Base-by-base conservation (phyloP, 2,113 vertebrate genomes). In the Prunella fulvescens region DNA sequence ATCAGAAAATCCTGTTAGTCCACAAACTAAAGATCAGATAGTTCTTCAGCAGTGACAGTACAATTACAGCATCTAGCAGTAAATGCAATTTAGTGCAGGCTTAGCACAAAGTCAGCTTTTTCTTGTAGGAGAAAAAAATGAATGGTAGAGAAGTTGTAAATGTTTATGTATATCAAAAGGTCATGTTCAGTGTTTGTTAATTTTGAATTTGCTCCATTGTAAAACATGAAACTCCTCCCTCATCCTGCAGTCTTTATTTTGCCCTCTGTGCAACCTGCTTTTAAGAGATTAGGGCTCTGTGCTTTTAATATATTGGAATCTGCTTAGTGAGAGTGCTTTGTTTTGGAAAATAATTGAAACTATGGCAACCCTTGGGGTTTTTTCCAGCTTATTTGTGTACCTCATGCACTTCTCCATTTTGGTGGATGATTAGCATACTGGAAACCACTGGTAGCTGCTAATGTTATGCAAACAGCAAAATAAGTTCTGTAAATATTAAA, bases 1-100 rank as follows among this genome's bases (percentile, higher is more conserved):
- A 94, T 94, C 81, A 94, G 86, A 94, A 90, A 95, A 85, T 87
- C 47, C 29, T 45, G 78, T 88, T 93, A 90, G 82, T 81, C 92
- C 62, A 39, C 70, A 58, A 81, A 93, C 80, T 95, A 91, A 96
- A 96, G 93, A 95, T 96, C 92, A 93, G 84, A 77, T 84, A 87
- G 94, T 95, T 96, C 82, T 96, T 97, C 93, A 96, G 80, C 85
- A 95, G 70, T 97, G 97, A 95, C 96, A 96, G 80, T 85, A 80
- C 94, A 96, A 96, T 97, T 97, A 97, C 92, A 92, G 89, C n/a
- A 57, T 66, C 89, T 61, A 88, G 89, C 73, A 93, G 91, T 95
- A 95, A 93, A 93, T 93, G 87, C 93, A 94, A 88, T 92, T 81
- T 95, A 87, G 73, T 92, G 85, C 89, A 74, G 81, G 31, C 82